These are phyloP conservation scores for Ladona fulva DNA, from an alignment of 1,140 invertebrate species.

Conservation along the genomic window DNA sequence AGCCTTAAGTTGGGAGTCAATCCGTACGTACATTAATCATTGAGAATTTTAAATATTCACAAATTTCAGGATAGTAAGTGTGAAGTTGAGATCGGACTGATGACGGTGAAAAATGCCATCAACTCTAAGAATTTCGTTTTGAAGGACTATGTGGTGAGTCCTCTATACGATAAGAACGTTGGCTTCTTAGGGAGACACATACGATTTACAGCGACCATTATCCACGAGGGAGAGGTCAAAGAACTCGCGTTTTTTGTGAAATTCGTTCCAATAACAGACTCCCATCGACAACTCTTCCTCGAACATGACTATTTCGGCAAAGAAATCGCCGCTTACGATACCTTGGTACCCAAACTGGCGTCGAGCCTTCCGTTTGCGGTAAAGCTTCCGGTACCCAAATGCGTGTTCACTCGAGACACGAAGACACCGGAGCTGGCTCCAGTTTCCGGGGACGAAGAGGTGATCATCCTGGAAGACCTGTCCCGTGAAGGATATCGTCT, in stretches of 20 bases:
- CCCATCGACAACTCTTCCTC: conserved; percentile 36
- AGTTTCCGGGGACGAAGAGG: conserved; percentile 35
- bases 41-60: too few relatives aligned
- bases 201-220: conserved; percentile 25
- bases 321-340: conserved; percentile 37
- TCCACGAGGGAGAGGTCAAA: conserved; percentile 18
- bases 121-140: background rate
- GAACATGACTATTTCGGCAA: conserved; percentile 41
- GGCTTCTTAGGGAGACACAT: conserved; percentile 44
- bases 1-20: too few relatives aligned
- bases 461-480: conserved; percentile 41
- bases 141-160: background rate
- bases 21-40: too few relatives aligned
- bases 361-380: background rate
- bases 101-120: background rate
- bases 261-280: conserved; percentile 34
- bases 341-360: conserved; percentile 35
- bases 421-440: conserved; percentile 34
- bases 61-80: background rate
- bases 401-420: conserved; percentile 26
- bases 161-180: conserved; percentile 33
- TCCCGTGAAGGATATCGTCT: conserved; percentile 32
- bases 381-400: conserved; percentile 16
- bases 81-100: background rate
- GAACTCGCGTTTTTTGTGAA: conserved; percentile 41